A percentile compares a stretch with the other conserved stretches of the same genome.
Conservation (phyloP, 2,888 invertebrate species). For the Lasioglossum vierecki region DNA sequence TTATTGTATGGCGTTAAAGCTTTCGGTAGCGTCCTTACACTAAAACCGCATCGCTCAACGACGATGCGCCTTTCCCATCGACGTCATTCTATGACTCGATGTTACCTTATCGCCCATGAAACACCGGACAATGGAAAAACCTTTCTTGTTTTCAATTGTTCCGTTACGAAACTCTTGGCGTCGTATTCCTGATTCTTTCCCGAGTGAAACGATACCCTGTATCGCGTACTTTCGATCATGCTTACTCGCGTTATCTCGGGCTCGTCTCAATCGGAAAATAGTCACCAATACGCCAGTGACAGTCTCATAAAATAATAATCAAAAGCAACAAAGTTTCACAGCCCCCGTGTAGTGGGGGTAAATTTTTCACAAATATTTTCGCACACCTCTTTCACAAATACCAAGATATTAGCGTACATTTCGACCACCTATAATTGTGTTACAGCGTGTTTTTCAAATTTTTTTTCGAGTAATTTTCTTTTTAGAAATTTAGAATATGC, state of each 20-base stretch:
- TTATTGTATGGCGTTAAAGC: constrained; percentile 57
- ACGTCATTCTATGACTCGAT: neutral
- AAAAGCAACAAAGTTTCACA: neutral
- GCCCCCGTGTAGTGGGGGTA: neutral
- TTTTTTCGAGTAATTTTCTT: neutral
- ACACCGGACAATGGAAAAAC: neutral
- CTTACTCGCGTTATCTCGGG: neutral
- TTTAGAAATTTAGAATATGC: constrained; percentile 14
- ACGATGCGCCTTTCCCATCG: neutral
- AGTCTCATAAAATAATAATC: neutral
- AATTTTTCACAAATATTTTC: constrained; percentile 5
- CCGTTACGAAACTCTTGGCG: neutral
- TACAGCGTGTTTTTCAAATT: neutral
- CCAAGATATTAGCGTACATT: neutral
- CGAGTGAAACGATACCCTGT: neutral
- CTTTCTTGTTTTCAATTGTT: neutral
- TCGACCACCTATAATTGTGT: neutral
- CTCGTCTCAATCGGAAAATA: neutral
- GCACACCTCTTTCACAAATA: neutral
- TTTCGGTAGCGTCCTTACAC: constrained; percentile 35
- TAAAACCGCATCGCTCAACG: constrained; percentile 32
- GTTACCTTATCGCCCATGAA: neutral
- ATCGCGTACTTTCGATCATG: neutral
- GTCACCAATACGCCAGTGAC: neutral
- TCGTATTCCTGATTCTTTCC: neutral